These are phyloP conservation scores for Anguilla rostrata DNA, from an alignment of 2,113 vertebrate species.

Conservation along the genomic window DNA sequence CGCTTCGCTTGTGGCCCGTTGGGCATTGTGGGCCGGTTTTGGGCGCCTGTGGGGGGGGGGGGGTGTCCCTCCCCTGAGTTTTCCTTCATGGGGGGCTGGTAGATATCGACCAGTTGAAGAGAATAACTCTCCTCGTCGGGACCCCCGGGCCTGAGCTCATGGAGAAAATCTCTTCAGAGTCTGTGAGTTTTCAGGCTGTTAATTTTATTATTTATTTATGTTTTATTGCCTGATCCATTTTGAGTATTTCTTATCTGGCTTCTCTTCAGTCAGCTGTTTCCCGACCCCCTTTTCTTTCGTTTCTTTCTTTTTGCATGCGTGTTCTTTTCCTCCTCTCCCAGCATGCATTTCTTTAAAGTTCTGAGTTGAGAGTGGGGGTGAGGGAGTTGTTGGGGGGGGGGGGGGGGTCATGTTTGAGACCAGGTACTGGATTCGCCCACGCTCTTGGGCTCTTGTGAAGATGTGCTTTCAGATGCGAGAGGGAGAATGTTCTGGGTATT, in stretches of 20 bases:
- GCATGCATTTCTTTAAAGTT: background rate
- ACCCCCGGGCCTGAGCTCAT: slow-evolving; percentile 92
- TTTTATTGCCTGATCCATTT: slow-evolving; percentile 30
- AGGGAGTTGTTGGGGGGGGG: no score
- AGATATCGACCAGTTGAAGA: slow-evolving; percentile 99
- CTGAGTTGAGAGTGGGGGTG: background rate
- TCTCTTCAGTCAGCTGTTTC: no score
- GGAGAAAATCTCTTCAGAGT: slow-evolving; percentile 98
- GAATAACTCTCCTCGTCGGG: slow-evolving; percentile 95
- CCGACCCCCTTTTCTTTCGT: slow-evolving; percentile 4
- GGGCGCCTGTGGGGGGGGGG: background rate
- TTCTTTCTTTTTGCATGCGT: background rate
- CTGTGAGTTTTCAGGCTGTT: slow-evolving; percentile 86
- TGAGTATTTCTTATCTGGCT: slow-evolving; percentile 4
- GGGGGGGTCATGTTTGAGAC: background rate
- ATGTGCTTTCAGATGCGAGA: background rate
- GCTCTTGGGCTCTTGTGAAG: background rate
- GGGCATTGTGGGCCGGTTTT: background rate
- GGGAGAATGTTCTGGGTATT: background rate
- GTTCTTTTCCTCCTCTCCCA: background rate
- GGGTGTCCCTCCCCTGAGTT: slow-evolving; percentile 75
- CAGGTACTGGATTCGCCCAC: background rate
- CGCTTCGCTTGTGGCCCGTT: background rate
- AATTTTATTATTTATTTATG: background rate
- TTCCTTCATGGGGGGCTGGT: slow-evolving; percentile 94